Percentiles rank a stretch among this genome's conserved stretches.
Conservation (phyloP, 1,140 invertebrate genomes). For the Lethrus apterus region DNA sequence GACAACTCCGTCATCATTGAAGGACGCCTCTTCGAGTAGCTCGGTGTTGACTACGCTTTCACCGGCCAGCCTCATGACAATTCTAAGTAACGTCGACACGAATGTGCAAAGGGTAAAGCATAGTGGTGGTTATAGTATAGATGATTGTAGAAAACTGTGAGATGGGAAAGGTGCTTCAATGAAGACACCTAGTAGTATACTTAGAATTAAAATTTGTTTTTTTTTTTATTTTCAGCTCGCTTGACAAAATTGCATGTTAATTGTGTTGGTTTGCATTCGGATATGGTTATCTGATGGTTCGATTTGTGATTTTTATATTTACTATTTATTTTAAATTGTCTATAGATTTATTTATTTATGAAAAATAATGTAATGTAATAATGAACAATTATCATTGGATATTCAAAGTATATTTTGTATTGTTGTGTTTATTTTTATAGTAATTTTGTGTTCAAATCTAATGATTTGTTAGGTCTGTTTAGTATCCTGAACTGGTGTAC, state of each 20-base stretch:
- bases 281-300: too few relatives aligned
- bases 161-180: neutral
- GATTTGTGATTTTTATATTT: too few relatives aligned
- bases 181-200: neutral
- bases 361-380: neutral
- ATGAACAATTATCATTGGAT: too few relatives aligned
- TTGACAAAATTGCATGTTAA: neutral
- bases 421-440: too few relatives aligned
- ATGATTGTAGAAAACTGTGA: conserved; percentile 16
- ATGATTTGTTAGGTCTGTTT: too few relatives aligned
- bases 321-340: too few relatives aligned
- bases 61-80: conserved; percentile 22
- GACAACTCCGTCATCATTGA: conserved; percentile 1
- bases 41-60: conserved; percentile 20
- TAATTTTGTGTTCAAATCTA: too few relatives aligned
- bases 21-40: conserved; percentile 8
- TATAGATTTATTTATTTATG: neutral
- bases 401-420: too few relatives aligned
- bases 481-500: too few relatives aligned
- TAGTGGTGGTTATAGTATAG: conserved; percentile 27
- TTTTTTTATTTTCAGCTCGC: neutral
- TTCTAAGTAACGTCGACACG: conserved; percentile 23
- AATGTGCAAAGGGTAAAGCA: conserved; percentile 26
- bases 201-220: neutral
- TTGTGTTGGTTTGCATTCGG: too few relatives aligned